Evolutionary conservation across 53 echinoderm and acorn worm species (phyloP).

Genomic region (Arbacia lixula): DNA sequence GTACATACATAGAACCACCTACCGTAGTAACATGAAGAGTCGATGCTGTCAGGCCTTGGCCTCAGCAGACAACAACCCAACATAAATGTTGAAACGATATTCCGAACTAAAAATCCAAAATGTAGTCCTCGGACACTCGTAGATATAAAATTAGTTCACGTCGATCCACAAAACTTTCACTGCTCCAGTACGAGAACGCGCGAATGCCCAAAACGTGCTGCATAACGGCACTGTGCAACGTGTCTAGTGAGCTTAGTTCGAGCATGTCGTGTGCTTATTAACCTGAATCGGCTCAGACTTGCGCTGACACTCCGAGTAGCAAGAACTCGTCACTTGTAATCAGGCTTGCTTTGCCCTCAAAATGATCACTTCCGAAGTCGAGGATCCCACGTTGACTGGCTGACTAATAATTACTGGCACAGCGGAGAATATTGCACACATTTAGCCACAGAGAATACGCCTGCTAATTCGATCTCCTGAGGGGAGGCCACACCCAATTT

Average conservation of each 20-base stretch:
- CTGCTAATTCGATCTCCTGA: no score
- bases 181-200: no score
- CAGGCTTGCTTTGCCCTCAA: constrained; percentile 16
- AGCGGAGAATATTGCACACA: constrained; percentile 36
- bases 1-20: not conserved
- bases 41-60: constrained; percentile 38
- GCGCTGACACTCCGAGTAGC: constrained; percentile 17
- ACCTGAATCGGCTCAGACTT: constrained; percentile 7
- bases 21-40: constrained; percentile 57
- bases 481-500: no score
- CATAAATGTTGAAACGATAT: constrained; percentile 44
- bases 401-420: constrained; percentile 47
- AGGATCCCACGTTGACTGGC: constrained; percentile 40
- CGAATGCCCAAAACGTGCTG: not conserved
- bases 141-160: not conserved
- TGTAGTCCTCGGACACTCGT: not conserved
- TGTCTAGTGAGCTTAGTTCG: not conserved
- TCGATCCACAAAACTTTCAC: no score
- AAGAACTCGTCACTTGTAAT: constrained; percentile 22
- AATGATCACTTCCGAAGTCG: constrained; percentile 54
- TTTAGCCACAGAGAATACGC: no score
- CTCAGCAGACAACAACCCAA: constrained; percentile 44
- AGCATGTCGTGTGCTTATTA: constrained; percentile 5
- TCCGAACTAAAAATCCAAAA: constrained; percentile 18
- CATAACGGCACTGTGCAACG: not conserved